Base-by-base conservation (phyloP, 2,797 vertebrate species). In the Taenioides sp. region DNA sequence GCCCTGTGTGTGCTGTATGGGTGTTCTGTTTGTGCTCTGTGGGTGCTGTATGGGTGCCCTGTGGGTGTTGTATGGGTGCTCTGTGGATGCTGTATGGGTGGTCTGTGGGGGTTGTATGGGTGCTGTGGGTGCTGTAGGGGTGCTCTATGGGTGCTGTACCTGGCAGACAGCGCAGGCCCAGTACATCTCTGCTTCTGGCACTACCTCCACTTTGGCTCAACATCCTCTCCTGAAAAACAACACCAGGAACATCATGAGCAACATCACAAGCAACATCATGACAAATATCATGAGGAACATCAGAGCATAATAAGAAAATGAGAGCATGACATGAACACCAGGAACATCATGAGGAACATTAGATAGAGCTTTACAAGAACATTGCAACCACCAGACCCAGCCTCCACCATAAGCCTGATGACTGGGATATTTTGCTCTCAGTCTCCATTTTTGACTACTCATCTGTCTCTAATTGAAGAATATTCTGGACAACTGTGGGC, bases 121-220 rank as follows among this genome's bases (percentile, higher is more conserved):
- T 18, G 54, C 22, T 55, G 10, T 6, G n/a, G 54, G 54, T 23
- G 52, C 2, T 9, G 7, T n/a, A 10, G 10, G 20, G 49, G 50
- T n/a, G 50, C 5, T 52, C 4, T 52, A 22, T 4, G 10, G 22
- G 54, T 57, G 16, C 58, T 62, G 28, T 62, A 95, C 94, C 94
- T 82, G 94, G 94, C 1, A 95, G 89, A 82, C 94, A 95, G 79
- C 87, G 92, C 0, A 95, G 88, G 27, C 93, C 93, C 2, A 94
- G 92, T 77, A 93, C 87, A 69, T 95, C 93, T 76, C 93, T 89
- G 72, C 90, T 91, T 66, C 91, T 84, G 0, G 90, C 76, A 4
- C 86, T 91, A n/a, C 78, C 68, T 17, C 89, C 80, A 5, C 89
- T 91, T 61, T 93, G 93, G 78, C 83, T 94, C 87, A 94, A 88